Evolutionary conservation across 2,888 invertebrate species (phyloP).

Genomic region (Gandaritis pyraliata): DNA sequence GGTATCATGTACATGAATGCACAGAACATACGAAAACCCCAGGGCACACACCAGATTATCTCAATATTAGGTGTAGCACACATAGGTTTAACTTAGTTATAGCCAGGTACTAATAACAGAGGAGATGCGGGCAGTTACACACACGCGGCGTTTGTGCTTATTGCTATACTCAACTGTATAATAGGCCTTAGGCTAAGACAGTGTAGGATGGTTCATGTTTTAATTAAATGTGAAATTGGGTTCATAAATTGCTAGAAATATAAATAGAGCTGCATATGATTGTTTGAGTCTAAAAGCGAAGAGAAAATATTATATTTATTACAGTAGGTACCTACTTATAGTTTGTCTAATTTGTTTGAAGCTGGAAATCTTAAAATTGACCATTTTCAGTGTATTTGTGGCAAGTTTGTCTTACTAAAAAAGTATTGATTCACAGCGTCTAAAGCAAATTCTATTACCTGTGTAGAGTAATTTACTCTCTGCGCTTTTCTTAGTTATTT

Average conservation of each 20-base stretch:
- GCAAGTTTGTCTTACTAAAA: too few relatives aligned
- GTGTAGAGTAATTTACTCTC: constrained; percentile 6
- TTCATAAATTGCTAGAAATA: neutral
- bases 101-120: constrained; percentile 51
- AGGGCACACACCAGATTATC: neutral
- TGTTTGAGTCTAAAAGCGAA: too few relatives aligned
- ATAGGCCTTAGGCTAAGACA: constrained; percentile 29
- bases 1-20: neutral
- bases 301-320: too few relatives aligned
- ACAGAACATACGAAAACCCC: neutral
- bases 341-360: too few relatives aligned
- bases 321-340: too few relatives aligned
- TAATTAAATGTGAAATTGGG: constrained; percentile 27
- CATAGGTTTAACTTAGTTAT: constrained; percentile 37
- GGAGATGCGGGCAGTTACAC: constrained; percentile 46
- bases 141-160: constrained; percentile 55
- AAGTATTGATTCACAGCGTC: too few relatives aligned
- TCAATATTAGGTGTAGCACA: constrained; percentile 10
- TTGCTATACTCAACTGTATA: constrained; percentile 38
- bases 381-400: too few relatives aligned
- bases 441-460: constrained; percentile 6
- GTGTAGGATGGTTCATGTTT: constrained; percentile 21
- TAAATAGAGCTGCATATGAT: too few relatives aligned
- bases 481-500: constrained; percentile 14
- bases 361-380: too few relatives aligned